phyloP scores from a whole-genome alignment of 1,140 invertebrate species.

The Ylistrum balloti region DNA sequence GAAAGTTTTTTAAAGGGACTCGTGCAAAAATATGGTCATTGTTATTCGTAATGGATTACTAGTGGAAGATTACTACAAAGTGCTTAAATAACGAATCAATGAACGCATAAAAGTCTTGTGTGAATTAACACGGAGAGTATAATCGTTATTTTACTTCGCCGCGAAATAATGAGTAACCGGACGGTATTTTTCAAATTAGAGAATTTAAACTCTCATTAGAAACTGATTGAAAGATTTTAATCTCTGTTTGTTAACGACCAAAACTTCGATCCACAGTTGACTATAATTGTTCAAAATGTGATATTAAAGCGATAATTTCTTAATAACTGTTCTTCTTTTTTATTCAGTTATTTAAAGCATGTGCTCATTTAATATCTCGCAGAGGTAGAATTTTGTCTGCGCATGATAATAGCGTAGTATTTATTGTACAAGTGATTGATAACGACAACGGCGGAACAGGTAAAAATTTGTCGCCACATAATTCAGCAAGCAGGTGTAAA shows the following conservation, averaged over 20 bases:
- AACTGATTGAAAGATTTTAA: constrained; percentile 29
- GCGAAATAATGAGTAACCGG: background rate
- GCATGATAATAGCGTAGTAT: background rate
- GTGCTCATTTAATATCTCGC: background rate
- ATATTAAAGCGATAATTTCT: constrained; percentile 30
- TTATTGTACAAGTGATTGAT: background rate
- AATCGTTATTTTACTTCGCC: background rate
- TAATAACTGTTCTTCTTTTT: background rate
- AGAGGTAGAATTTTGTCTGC: background rate
- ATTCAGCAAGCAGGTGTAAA: constrained; percentile 26
- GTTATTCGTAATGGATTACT: background rate
- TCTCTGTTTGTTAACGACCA: constrained; percentile 23
- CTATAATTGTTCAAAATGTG: constrained; percentile 35
- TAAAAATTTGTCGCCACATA: constrained; percentile 39
- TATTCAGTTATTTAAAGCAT: constrained; percentile 7
- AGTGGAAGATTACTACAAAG: background rate
- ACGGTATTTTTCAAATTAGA: constrained; percentile 35
- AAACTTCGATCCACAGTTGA: constrained; percentile 1
- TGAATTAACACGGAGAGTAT: background rate
- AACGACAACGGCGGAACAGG: background rate
- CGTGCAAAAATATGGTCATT: background rate
- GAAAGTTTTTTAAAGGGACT: constrained; percentile 30
- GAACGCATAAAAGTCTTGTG: constrained; percentile 24
- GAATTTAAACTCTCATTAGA: constrained; percentile 40
- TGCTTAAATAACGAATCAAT: background rate